Conservation (phyloP, 1,140 invertebrate species). For the Drosophila pandora region DNA sequence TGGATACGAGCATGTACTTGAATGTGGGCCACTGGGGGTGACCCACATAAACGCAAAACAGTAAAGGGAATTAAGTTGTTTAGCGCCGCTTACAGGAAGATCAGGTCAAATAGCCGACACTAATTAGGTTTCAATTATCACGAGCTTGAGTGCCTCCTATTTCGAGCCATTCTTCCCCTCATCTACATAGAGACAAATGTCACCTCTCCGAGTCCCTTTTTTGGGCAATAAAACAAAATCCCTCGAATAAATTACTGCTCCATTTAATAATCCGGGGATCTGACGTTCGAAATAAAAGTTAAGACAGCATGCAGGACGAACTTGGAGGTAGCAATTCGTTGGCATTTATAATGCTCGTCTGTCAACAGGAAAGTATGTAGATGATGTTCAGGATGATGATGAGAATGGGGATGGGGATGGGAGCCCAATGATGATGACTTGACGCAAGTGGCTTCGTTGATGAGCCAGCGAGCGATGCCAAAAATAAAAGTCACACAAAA, state of each 20-base stretch:
- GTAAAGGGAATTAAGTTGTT: slow-evolving; percentile 13
- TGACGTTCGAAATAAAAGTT: neutral
- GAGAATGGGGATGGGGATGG: slow-evolving; percentile 16
- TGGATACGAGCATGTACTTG: neutral
- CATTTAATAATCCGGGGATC: slow-evolving; percentile 65
- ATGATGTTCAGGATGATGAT: slow-evolving; percentile 21
- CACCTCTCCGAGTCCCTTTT: neutral
- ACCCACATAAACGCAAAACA: slow-evolving; percentile 13
- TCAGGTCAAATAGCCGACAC: neutral
- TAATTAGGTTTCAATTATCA: slow-evolving; percentile 68
- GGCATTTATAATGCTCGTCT: slow-evolving; percentile 56
- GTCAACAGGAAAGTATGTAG: slow-evolving; percentile 41
- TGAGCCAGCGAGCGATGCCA: slow-evolving; percentile 39
- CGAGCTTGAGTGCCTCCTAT: neutral
- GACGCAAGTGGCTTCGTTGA: slow-evolving; percentile 62
- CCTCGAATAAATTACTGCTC: slow-evolving; percentile 65
- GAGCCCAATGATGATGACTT: slow-evolving; percentile 51
- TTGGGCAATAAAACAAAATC: slow-evolving; percentile 53
- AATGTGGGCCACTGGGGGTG: slow-evolving; percentile 17
- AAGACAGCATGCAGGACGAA: slow-evolving; percentile 6
- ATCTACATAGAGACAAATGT: neutral
- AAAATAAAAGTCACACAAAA: slow-evolving; percentile 61
- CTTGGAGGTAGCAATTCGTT: slow-evolving; percentile 32
- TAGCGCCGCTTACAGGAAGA: neutral
- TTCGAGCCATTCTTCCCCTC: neutral